These are phyloP conservation scores for Cosmopolites sordidus DNA, from an alignment of 2,888 invertebrate genomes.

Conservation along the genomic window DNA sequence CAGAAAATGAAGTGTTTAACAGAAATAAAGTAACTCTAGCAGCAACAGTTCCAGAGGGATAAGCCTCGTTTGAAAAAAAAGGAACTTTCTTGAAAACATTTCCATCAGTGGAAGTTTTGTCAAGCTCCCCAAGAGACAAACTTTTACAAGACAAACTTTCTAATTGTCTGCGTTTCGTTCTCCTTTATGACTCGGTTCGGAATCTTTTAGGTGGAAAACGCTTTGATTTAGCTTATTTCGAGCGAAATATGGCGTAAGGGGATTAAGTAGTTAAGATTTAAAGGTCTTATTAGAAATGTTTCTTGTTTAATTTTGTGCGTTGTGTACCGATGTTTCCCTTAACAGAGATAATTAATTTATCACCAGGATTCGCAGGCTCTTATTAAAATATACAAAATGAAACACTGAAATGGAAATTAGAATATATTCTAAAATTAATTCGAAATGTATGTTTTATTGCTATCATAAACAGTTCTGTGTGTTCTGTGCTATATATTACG, in stretches of 20 bases:
- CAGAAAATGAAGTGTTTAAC: neutral
- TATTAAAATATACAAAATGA: too few relatives aligned
- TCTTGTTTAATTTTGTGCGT: too few relatives aligned
- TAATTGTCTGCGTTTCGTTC: constrained; percentile 12
- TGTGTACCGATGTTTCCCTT: too few relatives aligned
- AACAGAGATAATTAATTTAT: too few relatives aligned
- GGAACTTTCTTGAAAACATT: constrained; percentile 5
- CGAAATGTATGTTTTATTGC: too few relatives aligned
- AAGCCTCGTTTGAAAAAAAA: neutral
- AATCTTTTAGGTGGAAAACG: constrained; percentile 8
- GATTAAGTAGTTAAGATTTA: neutral
- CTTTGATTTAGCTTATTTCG: constrained; percentile 13
- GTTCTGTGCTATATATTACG: too few relatives aligned
- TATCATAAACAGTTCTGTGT: too few relatives aligned
- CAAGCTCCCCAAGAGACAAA: constrained; percentile 7
- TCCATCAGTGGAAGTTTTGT: constrained; percentile 8
- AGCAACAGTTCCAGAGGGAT: neutral
- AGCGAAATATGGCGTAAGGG: neutral
- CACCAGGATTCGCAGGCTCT: too few relatives aligned
- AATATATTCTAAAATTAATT: too few relatives aligned
- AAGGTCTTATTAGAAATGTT: too few relatives aligned
- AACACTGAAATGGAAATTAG: too few relatives aligned
- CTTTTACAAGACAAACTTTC: constrained; percentile 15
- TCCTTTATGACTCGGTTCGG: constrained; percentile 7
- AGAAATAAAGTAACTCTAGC: neutral